phyloP scores from a whole-genome alignment of 2,113 vertebrate genomes.

The Triplophysa dalaica region DNA sequence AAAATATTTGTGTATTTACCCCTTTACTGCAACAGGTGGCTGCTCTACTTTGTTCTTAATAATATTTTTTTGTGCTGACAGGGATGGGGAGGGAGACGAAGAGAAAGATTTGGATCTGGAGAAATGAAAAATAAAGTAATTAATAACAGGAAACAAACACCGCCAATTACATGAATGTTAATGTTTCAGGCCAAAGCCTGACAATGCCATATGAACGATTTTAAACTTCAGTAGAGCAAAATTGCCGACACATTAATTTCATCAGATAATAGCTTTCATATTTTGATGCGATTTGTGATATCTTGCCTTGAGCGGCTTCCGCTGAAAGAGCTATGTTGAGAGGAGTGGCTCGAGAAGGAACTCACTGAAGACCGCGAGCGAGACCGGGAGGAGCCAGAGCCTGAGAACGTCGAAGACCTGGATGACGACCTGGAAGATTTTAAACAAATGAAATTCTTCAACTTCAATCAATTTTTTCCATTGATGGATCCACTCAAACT shows the following conservation, averaged over 20 bases:
- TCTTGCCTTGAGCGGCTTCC: conserved; percentile 90
- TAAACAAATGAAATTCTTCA: not conserved
- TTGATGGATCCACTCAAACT: not conserved
- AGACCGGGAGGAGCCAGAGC: conserved; percentile 84
- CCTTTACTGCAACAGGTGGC: conserved; percentile 74
- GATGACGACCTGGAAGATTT: conserved; percentile 85
- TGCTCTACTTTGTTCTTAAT: conserved; percentile 83
- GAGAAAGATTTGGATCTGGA: conserved; percentile 90
- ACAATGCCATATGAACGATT: not conserved
- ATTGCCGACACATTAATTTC: too few relatives aligned
- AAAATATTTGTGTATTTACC: conserved; percentile 67
- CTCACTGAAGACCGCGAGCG: conserved; percentile 88
- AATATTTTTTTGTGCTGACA: conserved; percentile 79
- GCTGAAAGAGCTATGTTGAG: conserved; percentile 92
- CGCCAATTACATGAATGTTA: not conserved
- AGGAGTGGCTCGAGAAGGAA: conserved; percentile 94
- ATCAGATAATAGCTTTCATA: not conserved
- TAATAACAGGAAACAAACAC: not conserved
- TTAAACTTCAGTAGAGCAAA: not conserved
- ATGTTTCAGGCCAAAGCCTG: not conserved
- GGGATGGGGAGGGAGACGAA: conserved; percentile 87
- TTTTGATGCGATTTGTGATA: not conserved
- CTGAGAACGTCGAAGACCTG: conserved; percentile 90
- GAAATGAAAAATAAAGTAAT: not conserved
- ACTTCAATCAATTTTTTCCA: not conserved